These are phyloP conservation scores for Megaceryle alcyon DNA, from an alignment of 2,797 vertebrate species.

Conservation along the genomic window DNA sequence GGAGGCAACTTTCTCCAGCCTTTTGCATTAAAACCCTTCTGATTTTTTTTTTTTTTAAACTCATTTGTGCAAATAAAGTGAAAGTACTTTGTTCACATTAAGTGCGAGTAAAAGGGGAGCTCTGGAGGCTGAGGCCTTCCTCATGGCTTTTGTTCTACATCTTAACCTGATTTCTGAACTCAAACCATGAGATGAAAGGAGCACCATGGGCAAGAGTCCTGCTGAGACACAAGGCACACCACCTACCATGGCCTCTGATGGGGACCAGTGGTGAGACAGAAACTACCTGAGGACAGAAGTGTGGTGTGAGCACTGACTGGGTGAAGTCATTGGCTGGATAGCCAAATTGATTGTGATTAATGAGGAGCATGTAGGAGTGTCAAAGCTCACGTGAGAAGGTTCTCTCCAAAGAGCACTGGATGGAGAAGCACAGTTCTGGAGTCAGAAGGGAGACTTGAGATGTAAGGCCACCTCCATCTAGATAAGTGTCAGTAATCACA, in stretches of 20 bases:
- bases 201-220: background rate
- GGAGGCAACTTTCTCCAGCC: background rate
- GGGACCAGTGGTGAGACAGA: background rate
- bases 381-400: background rate
- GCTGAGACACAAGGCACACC: accelerated
- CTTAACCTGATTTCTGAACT: background rate
- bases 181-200: background rate
- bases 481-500: background rate
- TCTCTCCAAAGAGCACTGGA: background rate
- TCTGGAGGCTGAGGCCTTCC: background rate
- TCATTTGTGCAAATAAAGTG: background rate
- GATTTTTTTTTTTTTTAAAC: background rate
- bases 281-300: background rate
- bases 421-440: background rate
- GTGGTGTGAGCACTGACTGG: background rate
- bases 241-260: background rate
- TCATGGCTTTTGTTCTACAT: background rate
- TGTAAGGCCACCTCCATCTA: background rate
- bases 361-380: background rate
- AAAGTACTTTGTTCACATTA: background rate
- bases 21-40: background rate
- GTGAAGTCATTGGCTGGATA: background rate
- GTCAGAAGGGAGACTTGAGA: background rate
- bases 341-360: background rate
- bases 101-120: background rate